Conservation (phyloP, 2,797 vertebrate genomes). For the Telmatherina bonti region DNA sequence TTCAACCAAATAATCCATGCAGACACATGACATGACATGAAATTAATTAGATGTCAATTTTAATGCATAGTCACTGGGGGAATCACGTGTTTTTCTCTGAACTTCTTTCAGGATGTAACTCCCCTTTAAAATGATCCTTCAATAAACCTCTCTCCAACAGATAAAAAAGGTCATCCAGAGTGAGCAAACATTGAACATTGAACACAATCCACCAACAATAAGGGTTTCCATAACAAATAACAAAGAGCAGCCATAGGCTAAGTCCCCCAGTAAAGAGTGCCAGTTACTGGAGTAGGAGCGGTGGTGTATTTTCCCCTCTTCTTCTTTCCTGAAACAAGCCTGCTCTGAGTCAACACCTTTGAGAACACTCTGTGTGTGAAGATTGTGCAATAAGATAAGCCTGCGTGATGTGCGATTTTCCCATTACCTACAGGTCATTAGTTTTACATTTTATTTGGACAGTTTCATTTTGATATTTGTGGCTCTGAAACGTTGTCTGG, state of each 20-base stretch:
- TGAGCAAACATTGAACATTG: not conserved
- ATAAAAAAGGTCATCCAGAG: not conserved
- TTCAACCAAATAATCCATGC: slow-evolving; percentile 15
- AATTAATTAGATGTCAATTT: not conserved
- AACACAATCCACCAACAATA: not conserved
- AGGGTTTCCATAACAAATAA: slow-evolving; percentile 23
- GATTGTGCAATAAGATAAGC: slow-evolving; percentile 46
- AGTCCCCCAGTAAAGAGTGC: slow-evolving; percentile 17
- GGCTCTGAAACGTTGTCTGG: slow-evolving; percentile 12
- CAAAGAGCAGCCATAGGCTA: not conserved
- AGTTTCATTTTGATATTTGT: slow-evolving; percentile 23
- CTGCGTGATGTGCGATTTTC: slow-evolving; percentile 59
- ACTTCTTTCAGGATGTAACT: not conserved
- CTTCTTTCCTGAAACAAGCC: slow-evolving; percentile 61
- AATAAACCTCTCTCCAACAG: not conserved
- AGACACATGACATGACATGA: too few species aligned
- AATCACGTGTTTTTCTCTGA: slow-evolving; percentile 1
- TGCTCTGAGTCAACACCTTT: slow-evolving; percentile 65
- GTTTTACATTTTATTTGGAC: slow-evolving; percentile 12
- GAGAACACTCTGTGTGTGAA: slow-evolving; percentile 19
- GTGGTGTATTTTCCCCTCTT: slow-evolving; percentile 57
- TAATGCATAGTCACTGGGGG: not conserved
- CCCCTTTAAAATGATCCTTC: not conserved
- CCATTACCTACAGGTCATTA: slow-evolving; percentile 22
- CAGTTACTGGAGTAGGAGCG: slow-evolving; percentile 53